Base-by-base conservation (phyloP, 2,888 invertebrate species). In the Volucella bombylans region DNA sequence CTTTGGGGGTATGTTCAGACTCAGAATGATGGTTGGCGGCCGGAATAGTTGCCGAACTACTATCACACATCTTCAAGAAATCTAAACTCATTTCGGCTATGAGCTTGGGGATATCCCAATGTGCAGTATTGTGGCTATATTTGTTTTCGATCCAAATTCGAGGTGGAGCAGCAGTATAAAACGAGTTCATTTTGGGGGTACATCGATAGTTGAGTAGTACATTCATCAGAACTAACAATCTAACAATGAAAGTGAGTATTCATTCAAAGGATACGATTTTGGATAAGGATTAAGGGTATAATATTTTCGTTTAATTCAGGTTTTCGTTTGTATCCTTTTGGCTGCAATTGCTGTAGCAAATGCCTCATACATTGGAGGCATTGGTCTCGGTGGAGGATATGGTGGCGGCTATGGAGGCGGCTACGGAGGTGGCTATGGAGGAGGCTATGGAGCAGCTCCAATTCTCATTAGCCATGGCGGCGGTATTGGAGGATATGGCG, bases 131-230 rank as follows among this genome's bases (percentile, higher is more conserved):
- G 31, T 6, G 6, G 6, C 6, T 31, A 2, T 31, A 1, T 31
- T 61, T 43, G 2, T 12, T 1, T 57, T 47, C 11, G 18, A 47
- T 15, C 23, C 39, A 39, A 43, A 18, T 14, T 57, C 10, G 55
- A 62, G 49, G 69, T 74, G 73, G 74, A 64, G 78, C 68, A 41
- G 49, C 54, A 23, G 74, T 83, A 83, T 83, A 83, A 79, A 83
- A 79, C 45, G 41, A 59, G 52, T 43, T 69, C 49, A 38, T 59
- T 61, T 69, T 52, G 69, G 14, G 59, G 54, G 59, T 55, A 47
- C 4, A 47, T 18, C 69, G 55, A 47, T 83, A 83, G 83, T 83
- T 79, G 59, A 55, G 18, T 39, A 68, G 73, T 69, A 76, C 57
- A 65, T 59, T 81, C 69, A 41, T 15, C 18, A 41, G 64, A 69